Base-by-base conservation (phyloP, 2,113 vertebrate species). In the Aldabrachelys gigantea region DNA sequence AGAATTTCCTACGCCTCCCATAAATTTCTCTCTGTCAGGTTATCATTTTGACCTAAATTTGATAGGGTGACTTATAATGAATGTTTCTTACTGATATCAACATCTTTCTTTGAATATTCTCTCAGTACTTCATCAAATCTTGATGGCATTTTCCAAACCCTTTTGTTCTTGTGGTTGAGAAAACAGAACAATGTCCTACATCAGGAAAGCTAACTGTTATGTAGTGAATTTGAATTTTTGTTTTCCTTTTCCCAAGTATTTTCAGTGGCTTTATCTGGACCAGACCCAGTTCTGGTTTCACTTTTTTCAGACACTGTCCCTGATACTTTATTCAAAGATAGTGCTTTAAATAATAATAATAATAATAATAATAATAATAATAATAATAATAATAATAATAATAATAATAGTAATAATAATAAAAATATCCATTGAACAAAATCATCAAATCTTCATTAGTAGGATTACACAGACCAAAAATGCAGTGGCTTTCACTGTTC, bases 51-150 rank as follows among this genome's bases (percentile, higher is more conserved):
- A 85, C 91, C 69, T 85, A 76, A 81, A 56, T 90, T 90, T 29
- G 1, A 72, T 56, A 94, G 35, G 69, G 4, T 52, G 47, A 10
- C 82, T 84, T 90, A 49, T 96, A 92, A 83, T 35, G 10, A 69
- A 80, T 65, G 3, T 69, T 96, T 92, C 90, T 29, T 82, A 1
- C n/a, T 57, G 10, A 86, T 89, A 85, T 56, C 89, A 78, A 47
- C 11, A 47, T 80, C 50, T 44, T 81, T 93, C 89, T 95, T 93
- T 31, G 31, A 88, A 89, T 87, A 59, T 47, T 90, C 75, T 90
- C 69, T 87, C 85, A 62, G 62, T 93, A 87, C 31, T 92, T 92
- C 94, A 53, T 93, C 82, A 94, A 44, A 89, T 95, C 94, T 91
- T 95, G 89, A 95, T 80, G 76, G 6, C 84, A 85, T 87, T 75